A percentile compares a stretch with the other conserved stretches of the same genome.
These are phyloP conservation scores for Seira ritae DNA, from an alignment of 2,888 invertebrate genomes.

Conservation along the genomic window DNA sequence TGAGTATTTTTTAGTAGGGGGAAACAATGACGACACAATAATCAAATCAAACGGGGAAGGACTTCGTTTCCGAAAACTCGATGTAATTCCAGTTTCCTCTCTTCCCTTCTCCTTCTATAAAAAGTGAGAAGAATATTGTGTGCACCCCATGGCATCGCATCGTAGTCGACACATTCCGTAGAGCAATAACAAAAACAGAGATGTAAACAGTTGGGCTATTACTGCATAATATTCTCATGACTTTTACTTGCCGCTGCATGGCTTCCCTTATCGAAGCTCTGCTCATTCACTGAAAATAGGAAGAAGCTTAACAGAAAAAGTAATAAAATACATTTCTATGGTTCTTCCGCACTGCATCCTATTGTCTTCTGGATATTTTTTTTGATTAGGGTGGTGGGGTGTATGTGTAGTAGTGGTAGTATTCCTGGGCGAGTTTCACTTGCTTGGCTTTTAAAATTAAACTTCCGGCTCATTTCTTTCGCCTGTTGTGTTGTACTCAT, in stretches of 20 bases:
- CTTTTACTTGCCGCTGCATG: not conserved
- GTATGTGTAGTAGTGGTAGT: no score
- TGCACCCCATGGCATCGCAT: not conserved
- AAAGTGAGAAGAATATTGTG: not conserved
- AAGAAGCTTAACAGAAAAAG: constrained; percentile 3
- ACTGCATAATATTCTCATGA: not conserved
- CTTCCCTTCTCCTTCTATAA: not conserved
- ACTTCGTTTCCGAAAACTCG: not conserved
- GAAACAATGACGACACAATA: not conserved
- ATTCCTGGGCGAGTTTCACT: constrained; percentile 41
- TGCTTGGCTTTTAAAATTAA: constrained; percentile 59
- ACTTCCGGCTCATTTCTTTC: constrained; percentile 65
- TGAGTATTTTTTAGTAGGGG: not conserved
- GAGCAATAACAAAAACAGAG: constrained; percentile 8
- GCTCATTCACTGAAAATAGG: not conserved
- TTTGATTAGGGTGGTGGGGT: no score
- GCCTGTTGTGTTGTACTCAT: constrained; percentile 26
- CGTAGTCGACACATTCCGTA: no score
- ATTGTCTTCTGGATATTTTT: not conserved
- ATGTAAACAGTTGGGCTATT: not conserved
- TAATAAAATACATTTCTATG: constrained; percentile 11
- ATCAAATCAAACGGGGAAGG: not conserved
- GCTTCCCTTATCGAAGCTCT: not conserved
- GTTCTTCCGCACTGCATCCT: not conserved
- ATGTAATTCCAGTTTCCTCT: not conserved